Evolutionary conservation across 92 coral and sea anemone species (phyloP), one percentile per base, ranked within the genome.

Genomic region (Actinostola sp.): DNA sequence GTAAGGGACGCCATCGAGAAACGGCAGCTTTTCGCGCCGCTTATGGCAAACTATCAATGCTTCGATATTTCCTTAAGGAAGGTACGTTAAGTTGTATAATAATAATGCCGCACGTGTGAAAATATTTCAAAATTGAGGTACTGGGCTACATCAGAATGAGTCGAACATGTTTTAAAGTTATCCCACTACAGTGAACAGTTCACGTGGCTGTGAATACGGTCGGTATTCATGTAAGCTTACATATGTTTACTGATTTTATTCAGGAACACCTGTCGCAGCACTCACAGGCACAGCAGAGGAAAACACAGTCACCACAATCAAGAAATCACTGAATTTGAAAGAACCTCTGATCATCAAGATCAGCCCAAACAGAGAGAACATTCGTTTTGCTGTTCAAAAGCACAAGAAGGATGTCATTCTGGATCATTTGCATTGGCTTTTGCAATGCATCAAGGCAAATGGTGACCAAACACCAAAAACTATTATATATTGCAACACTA

Each of bases 231-330:
- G 36, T 21, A n/a, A 9, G 12, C 13, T 27, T 58, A 33, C 29
- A 15, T 26, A 13, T 58, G 3, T 29, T 1, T 26, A 2, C 29
- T 3, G 5, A 15, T 54, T 23, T 17, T 54, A 11, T 62, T 16
- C 46, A 84, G 84, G 89, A 34, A 79, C 85, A 21, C 89, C 89
- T 26, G 41, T 84, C 6, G 80, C 69, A 19, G 84, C 89, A 3
- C 75, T 78, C 5, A 82, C 83, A 26, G 87, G 87, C 0, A 86
- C 90, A 2, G 91, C 91, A 34, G 91, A 86, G 45, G 15, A 54
- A 32, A 14, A 48, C 2, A 81, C 91, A 21, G 64, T 68, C 9
- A 53, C 62, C 0, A 81, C 82, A 7, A 81, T 86, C 46, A 80
- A 42, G 64, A 33, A 49, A 0, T 67, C 71, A 14, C 77, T 81